Conservation (phyloP, 1,140 invertebrate species). For the Drosophila repletoides region DNA sequence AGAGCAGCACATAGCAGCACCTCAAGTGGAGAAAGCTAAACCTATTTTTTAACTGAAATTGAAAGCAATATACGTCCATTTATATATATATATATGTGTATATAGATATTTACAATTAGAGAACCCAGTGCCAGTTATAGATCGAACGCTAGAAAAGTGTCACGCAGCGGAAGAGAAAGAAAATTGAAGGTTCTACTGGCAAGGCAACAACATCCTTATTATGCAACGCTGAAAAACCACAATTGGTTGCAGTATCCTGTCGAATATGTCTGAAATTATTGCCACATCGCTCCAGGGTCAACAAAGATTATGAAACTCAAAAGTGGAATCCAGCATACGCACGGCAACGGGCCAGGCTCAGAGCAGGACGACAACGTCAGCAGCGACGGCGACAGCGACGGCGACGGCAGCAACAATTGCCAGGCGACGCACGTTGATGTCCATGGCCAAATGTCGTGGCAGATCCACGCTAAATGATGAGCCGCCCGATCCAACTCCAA, state of each 20-base stretch:
- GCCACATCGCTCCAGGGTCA: conserved; percentile 41
- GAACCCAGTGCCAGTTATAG: not conserved
- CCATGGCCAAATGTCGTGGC: conserved; percentile 70
- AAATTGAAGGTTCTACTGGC: not conserved
- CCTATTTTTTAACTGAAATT: conserved; percentile 27
- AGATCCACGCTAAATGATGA: conserved; percentile 63
- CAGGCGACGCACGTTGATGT: conserved; percentile 60
- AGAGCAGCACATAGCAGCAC: conserved; percentile 18
- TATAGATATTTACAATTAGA: conserved; percentile 33
- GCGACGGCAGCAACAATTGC: conserved; percentile 56
- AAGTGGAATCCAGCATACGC: conserved; percentile 61
- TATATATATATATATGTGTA: not conserved
- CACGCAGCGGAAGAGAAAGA: not conserved
- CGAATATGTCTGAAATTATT: conserved; percentile 43
- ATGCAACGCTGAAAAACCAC: conserved; percentile 44
- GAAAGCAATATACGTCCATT: conserved; percentile 8
- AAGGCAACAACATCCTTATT: conserved; percentile 26
- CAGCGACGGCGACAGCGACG: conserved; percentile 7
- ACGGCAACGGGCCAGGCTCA: conserved; percentile 56
- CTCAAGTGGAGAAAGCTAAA: conserved; percentile 17
- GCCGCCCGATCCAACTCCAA: conserved; percentile 12
- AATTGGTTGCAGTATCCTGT: conserved; percentile 3
- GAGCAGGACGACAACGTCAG: conserved; percentile 26
- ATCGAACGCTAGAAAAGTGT: not conserved
- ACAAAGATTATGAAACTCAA: conserved; percentile 72